Base-by-base conservation (phyloP, 2,888 invertebrate genomes). In the Campopleginae sp. region DNA sequence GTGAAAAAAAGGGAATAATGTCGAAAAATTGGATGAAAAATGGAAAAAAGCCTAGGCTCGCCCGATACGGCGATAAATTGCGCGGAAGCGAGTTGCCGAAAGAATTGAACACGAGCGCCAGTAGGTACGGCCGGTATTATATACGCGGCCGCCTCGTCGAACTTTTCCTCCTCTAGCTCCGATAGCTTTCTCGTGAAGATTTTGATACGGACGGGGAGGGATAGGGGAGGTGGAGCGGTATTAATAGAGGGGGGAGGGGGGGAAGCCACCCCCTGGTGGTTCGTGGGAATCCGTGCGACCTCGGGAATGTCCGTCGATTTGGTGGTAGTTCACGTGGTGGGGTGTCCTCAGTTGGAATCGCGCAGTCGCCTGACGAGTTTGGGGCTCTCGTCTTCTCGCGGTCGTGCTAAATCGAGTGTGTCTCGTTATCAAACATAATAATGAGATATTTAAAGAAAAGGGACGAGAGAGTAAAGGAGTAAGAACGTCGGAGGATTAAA, bases 271-370 rank as follows among this genome's bases (percentile, higher is more conserved):
- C 80, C 80, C 46, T 85, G 48, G 33, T 31, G 38, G 58, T 27
- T 90, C 90, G 89, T 87, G 83, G 61, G 72, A 86, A 87, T 90
- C 85, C 89, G 88, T 61, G 48, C 82, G 82, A 81, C 82, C 85
- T 90, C 89, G 90, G 75, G 81, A 5, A 54, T 68, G 71, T 86
- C 79, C 89, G 88, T 63, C 61, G 19, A 83, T 79, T 82, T 76
- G 72, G 84, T 86, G 80, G 79, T 83, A 86, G 89, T 90, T 90
- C 87, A 89, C 88, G 88, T 90, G 89, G 90, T 89, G 90, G 89
- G 90, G 88, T 89, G 90, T 86, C 88, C 86, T 92, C 89, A 90
- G 90, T 89, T 68, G 77, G 75, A 88, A 88, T 90, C 90, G 91
- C 91, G 91, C 91, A 91, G 90, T 88, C 90, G 90, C 91, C 87